Conservation (phyloP, 2,797 vertebrate genomes). For the Pangasius sanitwongsei region DNA sequence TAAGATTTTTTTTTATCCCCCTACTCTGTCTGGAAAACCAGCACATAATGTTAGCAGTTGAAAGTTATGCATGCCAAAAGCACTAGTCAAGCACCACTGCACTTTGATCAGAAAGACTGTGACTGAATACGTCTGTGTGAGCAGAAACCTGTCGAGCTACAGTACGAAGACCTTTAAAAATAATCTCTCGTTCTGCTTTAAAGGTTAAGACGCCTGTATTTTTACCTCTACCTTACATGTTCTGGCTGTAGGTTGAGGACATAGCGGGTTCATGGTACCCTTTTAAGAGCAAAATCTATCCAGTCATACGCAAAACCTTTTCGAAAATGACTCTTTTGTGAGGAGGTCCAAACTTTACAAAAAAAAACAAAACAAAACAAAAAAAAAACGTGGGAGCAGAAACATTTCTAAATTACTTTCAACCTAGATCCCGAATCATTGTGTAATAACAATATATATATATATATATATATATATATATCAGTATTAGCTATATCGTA, state of each 20-base stretch:
- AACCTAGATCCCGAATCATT: background rate
- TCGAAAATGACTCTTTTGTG: background rate
- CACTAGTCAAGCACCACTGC: constrained; percentile 66
- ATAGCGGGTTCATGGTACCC: background rate
- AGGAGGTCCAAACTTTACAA: too few relatives aligned
- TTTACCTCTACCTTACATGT: background rate
- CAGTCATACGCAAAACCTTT: background rate
- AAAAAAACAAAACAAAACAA: too few relatives aligned
- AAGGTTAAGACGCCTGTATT: background rate
- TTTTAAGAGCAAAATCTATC: background rate
- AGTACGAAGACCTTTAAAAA: background rate
- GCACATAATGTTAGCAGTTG: constrained; percentile 23
- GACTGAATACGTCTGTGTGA: constrained; percentile 18
- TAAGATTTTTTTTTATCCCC: background rate
- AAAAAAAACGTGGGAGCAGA: background rate
- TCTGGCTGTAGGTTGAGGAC: background rate
- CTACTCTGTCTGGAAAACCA: constrained; percentile 4
- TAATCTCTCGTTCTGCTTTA: background rate
- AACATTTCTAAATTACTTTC: background rate
- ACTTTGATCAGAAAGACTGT: constrained; percentile 65
- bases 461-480: constrained; percentile 23
- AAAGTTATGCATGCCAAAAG: constrained; percentile 54
- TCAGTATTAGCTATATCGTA: constrained; percentile 58
- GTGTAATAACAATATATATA: constrained; percentile 25
- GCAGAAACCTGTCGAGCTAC: constrained; percentile 6